Conservation (phyloP, 1,140 invertebrate species). For the Oppia nitens region DNA sequence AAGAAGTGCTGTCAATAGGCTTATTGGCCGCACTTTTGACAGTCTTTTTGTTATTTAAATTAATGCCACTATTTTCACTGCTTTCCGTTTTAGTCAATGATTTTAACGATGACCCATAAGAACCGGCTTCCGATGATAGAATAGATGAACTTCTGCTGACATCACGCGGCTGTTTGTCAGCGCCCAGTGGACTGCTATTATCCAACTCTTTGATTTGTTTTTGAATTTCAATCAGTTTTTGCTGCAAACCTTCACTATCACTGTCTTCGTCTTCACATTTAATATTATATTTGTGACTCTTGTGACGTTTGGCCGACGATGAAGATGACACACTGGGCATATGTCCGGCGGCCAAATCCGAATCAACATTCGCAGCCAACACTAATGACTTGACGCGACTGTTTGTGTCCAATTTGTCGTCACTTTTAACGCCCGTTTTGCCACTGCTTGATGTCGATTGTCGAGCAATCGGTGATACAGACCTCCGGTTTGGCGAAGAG, state of each 20-base stretch:
- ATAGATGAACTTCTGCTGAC: background rate
- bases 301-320: no score
- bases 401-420: no score
- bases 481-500: background rate
- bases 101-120: background rate
- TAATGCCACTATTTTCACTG: background rate
- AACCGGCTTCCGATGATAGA: background rate
- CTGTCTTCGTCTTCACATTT: background rate
- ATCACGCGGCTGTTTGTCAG: background rate
- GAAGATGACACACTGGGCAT: background rate
- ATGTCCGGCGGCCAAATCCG: background rate
- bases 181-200: background rate
- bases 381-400: background rate
- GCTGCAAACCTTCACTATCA: background rate
- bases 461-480: background rate
- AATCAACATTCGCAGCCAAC: background rate
- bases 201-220: background rate
- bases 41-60: background rate
- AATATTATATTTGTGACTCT: background rate
- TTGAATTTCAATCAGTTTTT: background rate
- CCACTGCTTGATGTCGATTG: background rate
- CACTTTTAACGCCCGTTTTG: background rate
- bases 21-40: background rate
- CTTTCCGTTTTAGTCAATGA: background rate
- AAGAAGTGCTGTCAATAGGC: background rate